Evolutionary conservation across 2,888 invertebrate genomes (phyloP).

Genomic region (Platynereis dumerilii): DNA sequence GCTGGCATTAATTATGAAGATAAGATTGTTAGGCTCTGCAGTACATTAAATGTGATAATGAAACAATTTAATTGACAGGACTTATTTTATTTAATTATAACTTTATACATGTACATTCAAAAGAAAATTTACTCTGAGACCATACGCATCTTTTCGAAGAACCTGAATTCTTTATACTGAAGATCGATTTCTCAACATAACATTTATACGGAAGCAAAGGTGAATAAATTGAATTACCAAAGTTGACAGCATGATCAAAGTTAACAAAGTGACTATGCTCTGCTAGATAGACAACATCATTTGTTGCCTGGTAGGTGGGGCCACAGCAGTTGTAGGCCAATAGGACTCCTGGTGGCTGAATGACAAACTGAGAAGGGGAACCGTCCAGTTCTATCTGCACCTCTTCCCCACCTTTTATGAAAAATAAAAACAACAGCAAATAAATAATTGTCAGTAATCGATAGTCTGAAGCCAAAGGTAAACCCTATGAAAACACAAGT

Average conservation of each 20-base stretch:
- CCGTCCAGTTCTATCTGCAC: constrained; percentile 40
- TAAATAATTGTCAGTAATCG: background rate
- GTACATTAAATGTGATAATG: too few species aligned
- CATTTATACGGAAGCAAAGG: too few species aligned
- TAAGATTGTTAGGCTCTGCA: too few species aligned
- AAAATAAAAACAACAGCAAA: background rate
- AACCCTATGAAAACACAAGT: background rate
- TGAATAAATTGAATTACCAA: too few species aligned
- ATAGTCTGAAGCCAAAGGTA: background rate
- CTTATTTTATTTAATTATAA: too few species aligned
- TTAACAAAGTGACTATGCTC: constrained; percentile 44
- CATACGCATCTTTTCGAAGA: too few species aligned
- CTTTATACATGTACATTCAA: too few species aligned
- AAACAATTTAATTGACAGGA: too few species aligned
- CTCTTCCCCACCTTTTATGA: constrained; percentile 14
- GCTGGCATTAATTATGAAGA: too few species aligned
- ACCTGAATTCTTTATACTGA: too few species aligned
- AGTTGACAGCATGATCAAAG: constrained; percentile 33
- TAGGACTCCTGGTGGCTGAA: constrained; percentile 44
- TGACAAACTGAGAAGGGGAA: constrained; percentile 40
- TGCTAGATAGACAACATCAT: constrained; percentile 44
- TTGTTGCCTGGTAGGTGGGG: constrained; percentile 43
- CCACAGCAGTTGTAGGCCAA: constrained; percentile 45
- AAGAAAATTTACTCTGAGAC: too few species aligned
- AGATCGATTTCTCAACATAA: background rate